phyloP scores from a whole-genome alignment of 2,113 vertebrate species.

The Poecilia latipinna region DNA sequence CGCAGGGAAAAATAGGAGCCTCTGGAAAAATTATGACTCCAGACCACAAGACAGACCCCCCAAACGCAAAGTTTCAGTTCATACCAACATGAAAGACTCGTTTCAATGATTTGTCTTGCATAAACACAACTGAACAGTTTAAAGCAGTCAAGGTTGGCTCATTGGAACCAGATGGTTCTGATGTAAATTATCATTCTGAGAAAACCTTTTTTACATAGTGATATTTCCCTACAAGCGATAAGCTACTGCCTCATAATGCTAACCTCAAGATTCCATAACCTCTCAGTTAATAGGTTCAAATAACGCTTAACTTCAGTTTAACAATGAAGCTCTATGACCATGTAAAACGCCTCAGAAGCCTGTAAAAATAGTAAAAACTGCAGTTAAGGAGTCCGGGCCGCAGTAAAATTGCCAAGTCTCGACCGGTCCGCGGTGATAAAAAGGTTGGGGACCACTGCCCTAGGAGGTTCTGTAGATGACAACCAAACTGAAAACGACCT shows the following conservation, averaged over 20 bases:
- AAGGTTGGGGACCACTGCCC: no score
- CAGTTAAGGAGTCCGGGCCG: not conserved
- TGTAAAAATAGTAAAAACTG: not conserved
- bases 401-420: no score
- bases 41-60: conserved; percentile 69
- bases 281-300: not conserved
- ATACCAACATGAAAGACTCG: conserved; percentile 43
- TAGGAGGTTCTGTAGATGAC: not conserved
- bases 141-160: conserved; percentile 32
- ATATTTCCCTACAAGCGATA: no score
- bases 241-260: not conserved
- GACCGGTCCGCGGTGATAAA: no score
- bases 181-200: not conserved
- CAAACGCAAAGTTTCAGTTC: conserved; percentile 49
- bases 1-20: conserved; percentile 37
- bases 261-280: not conserved
- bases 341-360: no score
- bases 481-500: not conserved
- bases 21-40: conserved; percentile 24
- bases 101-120: conserved; percentile 52
- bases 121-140: conserved; percentile 38
- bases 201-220: not conserved
- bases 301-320: not conserved
- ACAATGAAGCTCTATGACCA: no score
- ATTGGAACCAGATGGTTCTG: conserved; percentile 63